Evolutionary conservation across 2,113 vertebrate genomes (phyloP).

Genomic region (Kobus ellipsiprymnus): DNA sequence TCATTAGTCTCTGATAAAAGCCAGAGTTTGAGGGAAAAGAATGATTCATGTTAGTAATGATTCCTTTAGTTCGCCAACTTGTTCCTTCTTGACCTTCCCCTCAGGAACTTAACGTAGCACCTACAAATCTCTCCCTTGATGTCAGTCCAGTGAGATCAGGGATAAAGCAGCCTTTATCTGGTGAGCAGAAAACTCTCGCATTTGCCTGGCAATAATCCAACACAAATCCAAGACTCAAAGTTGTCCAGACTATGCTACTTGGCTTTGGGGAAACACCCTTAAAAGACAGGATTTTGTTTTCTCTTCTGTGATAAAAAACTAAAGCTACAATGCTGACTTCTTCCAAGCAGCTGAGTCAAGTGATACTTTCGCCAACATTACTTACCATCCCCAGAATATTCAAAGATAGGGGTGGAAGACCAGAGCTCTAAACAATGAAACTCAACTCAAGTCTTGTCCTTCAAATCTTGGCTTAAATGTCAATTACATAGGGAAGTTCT

Average conservation of each 20-base stretch:
- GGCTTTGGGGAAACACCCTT: not conserved
- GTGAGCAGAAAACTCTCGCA: slow-evolving; percentile 29
- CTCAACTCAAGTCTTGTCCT: not conserved
- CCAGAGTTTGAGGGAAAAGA: not conserved
- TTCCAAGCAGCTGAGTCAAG: not conserved
- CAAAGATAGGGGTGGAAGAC: not conserved
- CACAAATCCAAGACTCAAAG: slow-evolving; percentile 1
- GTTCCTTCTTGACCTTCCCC: slow-evolving; percentile 21
- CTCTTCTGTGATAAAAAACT: not conserved
- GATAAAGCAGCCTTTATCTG: slow-evolving; percentile 39
- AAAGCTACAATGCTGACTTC: not conserved
- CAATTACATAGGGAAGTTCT: not conserved
- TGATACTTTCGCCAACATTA: not conserved
- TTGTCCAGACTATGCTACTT: not conserved
- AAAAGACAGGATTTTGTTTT: slow-evolving; percentile 14
- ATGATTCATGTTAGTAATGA: not conserved
- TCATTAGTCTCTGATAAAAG: slow-evolving; percentile 36
- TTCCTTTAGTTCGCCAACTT: not conserved
- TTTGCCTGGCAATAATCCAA: slow-evolving; percentile 50
- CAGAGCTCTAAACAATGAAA: not conserved
- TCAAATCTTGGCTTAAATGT: slow-evolving; percentile 4
- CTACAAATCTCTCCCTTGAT: slow-evolving; percentile 29
- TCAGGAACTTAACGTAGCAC: not conserved
- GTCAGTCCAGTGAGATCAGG: slow-evolving; percentile 23
- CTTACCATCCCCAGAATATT: not conserved